These are phyloP conservation scores for Aphidoletes aphidimyza DNA, from an alignment of 2,888 invertebrate genomes.

Conservation along the genomic window DNA sequence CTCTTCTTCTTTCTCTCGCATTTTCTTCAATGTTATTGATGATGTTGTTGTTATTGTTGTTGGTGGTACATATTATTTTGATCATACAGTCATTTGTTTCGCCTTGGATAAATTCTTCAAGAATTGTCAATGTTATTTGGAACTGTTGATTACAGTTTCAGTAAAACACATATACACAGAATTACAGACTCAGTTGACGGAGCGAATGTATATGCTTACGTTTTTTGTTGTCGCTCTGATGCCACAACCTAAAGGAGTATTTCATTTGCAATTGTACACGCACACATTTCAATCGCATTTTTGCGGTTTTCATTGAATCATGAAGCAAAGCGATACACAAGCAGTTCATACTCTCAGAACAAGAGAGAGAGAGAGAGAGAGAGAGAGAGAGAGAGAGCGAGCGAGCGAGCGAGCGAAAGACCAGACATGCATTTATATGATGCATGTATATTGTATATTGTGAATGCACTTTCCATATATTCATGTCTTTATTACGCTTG, in stretches of 20 bases:
- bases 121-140: background rate
- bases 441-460: background rate
- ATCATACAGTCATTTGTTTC: background rate
- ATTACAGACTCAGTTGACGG: too few relatives aligned
- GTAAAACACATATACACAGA: background rate
- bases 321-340: background rate
- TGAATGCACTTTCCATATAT: conserved; percentile 25
- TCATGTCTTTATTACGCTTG: conserved; percentile 31
- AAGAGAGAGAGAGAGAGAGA: background rate
- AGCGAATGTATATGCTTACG: background rate
- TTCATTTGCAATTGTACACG: background rate
- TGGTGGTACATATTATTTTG: too few relatives aligned
- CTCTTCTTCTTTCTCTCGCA: background rate
- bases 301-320: conserved; percentile 14
- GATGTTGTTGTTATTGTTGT: background rate
- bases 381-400: background rate
- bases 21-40: background rate
- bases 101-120: background rate
- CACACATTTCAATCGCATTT: background rate
- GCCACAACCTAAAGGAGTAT: background rate
- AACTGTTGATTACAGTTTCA: background rate
- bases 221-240: background rate
- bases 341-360: too few relatives aligned
- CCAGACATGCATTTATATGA: background rate
- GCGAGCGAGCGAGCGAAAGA: background rate